Evolutionary conservation across 2,797 vertebrate genomes (phyloP), one percentile per base, ranked within the genome.

Genomic region (Pantherophis vulpinus): DNA sequence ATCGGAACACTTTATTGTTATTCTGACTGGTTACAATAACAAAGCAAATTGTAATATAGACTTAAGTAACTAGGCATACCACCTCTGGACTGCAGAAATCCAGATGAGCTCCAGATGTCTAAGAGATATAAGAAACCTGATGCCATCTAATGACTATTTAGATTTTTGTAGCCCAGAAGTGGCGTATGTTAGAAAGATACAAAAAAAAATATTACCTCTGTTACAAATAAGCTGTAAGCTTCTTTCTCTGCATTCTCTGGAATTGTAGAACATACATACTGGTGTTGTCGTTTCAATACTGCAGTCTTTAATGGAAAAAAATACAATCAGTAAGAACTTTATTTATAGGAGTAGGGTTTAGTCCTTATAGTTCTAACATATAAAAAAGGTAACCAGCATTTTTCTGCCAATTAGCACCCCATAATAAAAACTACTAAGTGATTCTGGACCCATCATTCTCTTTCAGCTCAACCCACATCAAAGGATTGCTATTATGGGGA

Each of bases 181-280:
- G 37, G 9, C 0, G 0, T 20, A 25, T 25, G 9, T 47, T 25
- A 47, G 59, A 89, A 61, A 61, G 13, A 89, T 61, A 25, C 5
- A 14, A 89, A 61, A 47, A 42, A 42, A 59, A 37, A 2, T 27
- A 2, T 98, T 98, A 99, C 99, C 99, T 99, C 99, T 93, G 98
- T 99, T 90, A 99, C 99, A 96, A 99, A 99, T 90, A 99, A 97
- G 90, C 98, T 99, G 92, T 98, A 98, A 51, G 99, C 99, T 95
- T 98, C 98, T 96, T 98, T 99, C 96, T 98, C 98, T 0, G 99
- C 99, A 0, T 98, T 98, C 91, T 98, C 98, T 90, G 99, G 99
- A 95, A 99, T 98, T 0, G 99, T 99, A 93, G 99, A 98, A 95
- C 95, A 98, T n/a, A 98, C 51, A 54, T 99, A 99, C 93, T 98